Percentiles rank a stretch among this genome's conserved stretches.
phyloP scores from a whole-genome alignment of 2,888 invertebrate species.

The Sinhomidia bicolor region DNA sequence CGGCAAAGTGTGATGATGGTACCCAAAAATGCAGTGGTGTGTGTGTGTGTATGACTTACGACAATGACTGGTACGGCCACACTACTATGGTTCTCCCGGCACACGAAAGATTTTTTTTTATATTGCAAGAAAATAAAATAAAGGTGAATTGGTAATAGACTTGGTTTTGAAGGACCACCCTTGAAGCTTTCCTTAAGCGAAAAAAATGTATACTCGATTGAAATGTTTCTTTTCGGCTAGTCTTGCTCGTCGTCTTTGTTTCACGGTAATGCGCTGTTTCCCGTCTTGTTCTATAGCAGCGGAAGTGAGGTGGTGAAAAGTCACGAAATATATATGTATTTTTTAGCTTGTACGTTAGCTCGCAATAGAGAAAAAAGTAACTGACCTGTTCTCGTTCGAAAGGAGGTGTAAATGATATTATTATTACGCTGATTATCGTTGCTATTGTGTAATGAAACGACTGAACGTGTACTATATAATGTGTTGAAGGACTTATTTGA shows the following conservation, averaged over 20 bases:
- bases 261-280: neutral
- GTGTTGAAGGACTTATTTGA: neutral
- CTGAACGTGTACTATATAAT: neutral
- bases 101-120: neutral
- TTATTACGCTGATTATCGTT: neutral
- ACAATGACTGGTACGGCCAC: no score
- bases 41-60: no score
- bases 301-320: neutral
- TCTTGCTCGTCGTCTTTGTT: neutral
- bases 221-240: neutral
- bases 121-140: neutral
- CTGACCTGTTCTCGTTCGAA: neutral
- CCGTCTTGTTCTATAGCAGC: neutral
- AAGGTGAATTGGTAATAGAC: neutral
- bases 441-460: neutral
- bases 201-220: neutral
- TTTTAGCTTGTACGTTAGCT: neutral
- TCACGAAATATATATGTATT: neutral
- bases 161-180: neutral
- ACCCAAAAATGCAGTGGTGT: no score
- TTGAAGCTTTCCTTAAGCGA: neutral
- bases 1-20: no score
- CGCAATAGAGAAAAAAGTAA: neutral
- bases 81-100: no score
- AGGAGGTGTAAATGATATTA: neutral